phyloP scores from a whole-genome alignment of 2,888 invertebrate species.

The Lingula anatina region DNA sequence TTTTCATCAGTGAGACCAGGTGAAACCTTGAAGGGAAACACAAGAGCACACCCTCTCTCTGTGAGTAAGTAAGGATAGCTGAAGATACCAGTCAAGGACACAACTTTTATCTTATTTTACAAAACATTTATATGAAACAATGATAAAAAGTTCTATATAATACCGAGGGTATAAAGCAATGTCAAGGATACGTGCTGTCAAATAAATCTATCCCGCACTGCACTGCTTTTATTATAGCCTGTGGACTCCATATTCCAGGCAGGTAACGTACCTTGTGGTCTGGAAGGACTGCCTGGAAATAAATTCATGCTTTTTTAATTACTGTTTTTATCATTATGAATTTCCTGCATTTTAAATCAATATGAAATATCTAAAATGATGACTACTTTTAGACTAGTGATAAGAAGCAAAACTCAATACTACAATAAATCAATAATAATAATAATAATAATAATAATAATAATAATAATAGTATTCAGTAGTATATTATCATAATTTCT shows the following conservation, averaged over 20 bases:
- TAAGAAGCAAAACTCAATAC: constrained; percentile 1
- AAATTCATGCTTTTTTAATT: not conserved
- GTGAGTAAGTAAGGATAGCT: constrained; percentile 38
- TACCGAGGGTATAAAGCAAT: too few relatives aligned
- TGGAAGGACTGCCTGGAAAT: constrained; percentile 62
- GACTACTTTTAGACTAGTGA: not conserved
- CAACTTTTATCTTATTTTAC: too few relatives aligned
- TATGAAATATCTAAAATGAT: not conserved
- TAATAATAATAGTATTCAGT: not conserved
- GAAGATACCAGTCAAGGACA: too few relatives aligned
- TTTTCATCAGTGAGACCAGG: too few relatives aligned
- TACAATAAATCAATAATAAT: too few relatives aligned
- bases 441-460: too few relatives aligned
- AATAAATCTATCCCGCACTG: constrained; percentile 79
- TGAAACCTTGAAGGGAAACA: too few relatives aligned
- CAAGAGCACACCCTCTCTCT: constrained; percentile 33
- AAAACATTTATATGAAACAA: too few relatives aligned
- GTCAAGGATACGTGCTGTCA: constrained; percentile 80
- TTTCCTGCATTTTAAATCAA: too few relatives aligned
- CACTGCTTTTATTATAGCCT: constrained; percentile 67
- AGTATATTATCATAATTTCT: too few relatives aligned
- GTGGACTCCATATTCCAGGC: constrained; percentile 76
- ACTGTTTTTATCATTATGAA: not conserved
- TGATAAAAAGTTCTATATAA: too few relatives aligned
- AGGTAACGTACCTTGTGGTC: constrained; percentile 66